A percentile compares a stretch with the other conserved stretches of the same genome.
Conservation (phyloP, 1,140 invertebrate species). For the Drosophila tristis region DNA sequence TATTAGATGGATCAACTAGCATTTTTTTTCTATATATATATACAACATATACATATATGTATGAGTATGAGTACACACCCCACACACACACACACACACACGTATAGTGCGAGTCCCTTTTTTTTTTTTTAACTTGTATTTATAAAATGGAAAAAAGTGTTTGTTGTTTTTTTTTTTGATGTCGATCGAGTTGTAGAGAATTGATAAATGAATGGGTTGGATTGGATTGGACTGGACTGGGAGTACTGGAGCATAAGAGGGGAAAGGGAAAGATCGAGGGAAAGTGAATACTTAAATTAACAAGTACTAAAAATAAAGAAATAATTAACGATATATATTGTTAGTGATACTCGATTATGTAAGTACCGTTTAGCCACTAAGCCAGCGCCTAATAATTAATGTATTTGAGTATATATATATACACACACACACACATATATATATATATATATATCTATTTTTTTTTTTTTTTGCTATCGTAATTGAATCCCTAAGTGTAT, state of each 20-base stretch:
- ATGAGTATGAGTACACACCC: constrained; percentile 20
- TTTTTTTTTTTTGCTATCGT: constrained; percentile 45
- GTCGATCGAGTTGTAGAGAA: constrained; percentile 62
- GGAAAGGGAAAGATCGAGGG: too few species aligned
- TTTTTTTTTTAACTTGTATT: constrained; percentile 67
- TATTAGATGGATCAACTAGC: constrained; percentile 77
- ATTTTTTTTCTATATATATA: constrained; percentile 69
- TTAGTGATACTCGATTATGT: constrained; percentile 77
- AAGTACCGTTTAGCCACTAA: constrained; percentile 60
- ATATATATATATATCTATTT: constrained; percentile 21
- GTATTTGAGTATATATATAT: constrained; percentile 7
- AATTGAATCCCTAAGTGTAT: constrained; percentile 41
- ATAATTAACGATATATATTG: constrained; percentile 73
- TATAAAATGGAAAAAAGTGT: constrained; percentile 54
- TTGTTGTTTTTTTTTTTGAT: constrained; percentile 61
- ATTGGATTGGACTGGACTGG: too few species aligned
- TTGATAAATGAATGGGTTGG: constrained; percentile 30
- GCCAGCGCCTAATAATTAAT: constrained; percentile 44
- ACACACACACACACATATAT: too few species aligned
- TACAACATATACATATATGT: constrained; percentile 49
- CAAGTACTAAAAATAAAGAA: constrained; percentile 29
- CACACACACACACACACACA: constrained; percentile 24
- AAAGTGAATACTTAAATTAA: constrained; percentile 2
- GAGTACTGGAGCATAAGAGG: too few species aligned
- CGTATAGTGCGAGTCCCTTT: constrained; percentile 29